These are phyloP conservation scores for Pseudeuparius sepicola DNA, from an alignment of 2,888 invertebrate genomes.

Conservation along the genomic window DNA sequence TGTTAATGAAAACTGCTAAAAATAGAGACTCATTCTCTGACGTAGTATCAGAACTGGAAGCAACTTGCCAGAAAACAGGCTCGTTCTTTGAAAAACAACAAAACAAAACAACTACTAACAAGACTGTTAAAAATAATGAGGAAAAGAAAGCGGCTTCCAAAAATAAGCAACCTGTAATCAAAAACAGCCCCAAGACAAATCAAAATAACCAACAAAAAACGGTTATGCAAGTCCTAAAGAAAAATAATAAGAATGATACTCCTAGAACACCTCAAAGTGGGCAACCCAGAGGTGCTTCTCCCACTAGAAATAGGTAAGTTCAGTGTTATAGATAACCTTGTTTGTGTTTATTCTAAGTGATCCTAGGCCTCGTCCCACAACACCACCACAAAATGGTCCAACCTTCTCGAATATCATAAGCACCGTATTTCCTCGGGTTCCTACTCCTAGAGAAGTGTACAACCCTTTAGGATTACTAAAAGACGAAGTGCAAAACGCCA, in stretches of 20 bases:
- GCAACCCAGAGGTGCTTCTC: too few relatives aligned
- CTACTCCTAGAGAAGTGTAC: constrained; percentile 18
- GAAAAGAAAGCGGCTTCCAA: constrained; percentile 6
- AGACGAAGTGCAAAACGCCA: constrained; percentile 42
- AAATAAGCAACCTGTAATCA: neutral
- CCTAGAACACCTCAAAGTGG: too few relatives aligned
- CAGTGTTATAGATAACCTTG: too few relatives aligned
- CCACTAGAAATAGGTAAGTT: too few relatives aligned
- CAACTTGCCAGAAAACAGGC: constrained; percentile 14
- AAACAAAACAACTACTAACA: constrained; percentile 1
- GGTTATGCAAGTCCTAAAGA: neutral
- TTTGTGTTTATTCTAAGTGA: neutral
- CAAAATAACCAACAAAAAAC: constrained; percentile 3
- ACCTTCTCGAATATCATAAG: too few relatives aligned
- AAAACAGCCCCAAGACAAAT: constrained; percentile 1
- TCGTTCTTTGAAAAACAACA: constrained; percentile 4
- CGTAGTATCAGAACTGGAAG: constrained; percentile 20
- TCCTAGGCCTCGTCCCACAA: constrained; percentile 4
- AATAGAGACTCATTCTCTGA: constrained; percentile 20
- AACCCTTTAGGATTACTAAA: constrained; percentile 33
- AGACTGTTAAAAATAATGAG: constrained; percentile 1
- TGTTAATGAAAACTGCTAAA: constrained; percentile 13
- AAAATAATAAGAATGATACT: too few relatives aligned
- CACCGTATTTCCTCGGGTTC: too few relatives aligned
- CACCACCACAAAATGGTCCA: constrained; percentile 16